These are phyloP conservation scores for Polyommatus iphigenia DNA, from an alignment of 2,888 invertebrate genomes.

Conservation along the genomic window DNA sequence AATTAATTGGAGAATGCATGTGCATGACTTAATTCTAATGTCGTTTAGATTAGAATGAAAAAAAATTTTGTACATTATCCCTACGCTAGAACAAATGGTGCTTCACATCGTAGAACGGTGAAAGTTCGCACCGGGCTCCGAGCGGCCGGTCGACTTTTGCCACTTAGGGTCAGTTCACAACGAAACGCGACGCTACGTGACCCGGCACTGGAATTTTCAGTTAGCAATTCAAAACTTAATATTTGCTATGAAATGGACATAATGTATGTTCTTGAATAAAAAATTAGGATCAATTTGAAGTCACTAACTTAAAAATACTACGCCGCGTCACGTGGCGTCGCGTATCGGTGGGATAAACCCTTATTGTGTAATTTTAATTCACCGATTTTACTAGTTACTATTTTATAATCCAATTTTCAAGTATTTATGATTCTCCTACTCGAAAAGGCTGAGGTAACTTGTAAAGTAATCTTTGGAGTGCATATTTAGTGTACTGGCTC, in stretches of 20 bases:
- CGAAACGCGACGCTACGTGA: background rate
- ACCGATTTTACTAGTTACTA: conserved; percentile 75
- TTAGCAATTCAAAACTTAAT: background rate
- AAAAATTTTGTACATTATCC: conserved; percentile 76
- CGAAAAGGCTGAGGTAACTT: conserved; percentile 78
- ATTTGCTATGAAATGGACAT: too few species aligned
- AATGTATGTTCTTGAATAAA: too few species aligned
- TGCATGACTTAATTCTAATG: conserved; percentile 70
- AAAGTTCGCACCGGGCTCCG: conserved; percentile 47
- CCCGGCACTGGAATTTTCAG: background rate
- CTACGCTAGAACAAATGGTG: conserved; percentile 81
- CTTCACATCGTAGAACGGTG: conserved; percentile 75
- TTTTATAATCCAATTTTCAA: conserved; percentile 71
- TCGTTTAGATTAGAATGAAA: conserved; percentile 71
- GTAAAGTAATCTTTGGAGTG: conserved; percentile 72
- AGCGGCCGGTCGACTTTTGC: conserved; percentile 47
- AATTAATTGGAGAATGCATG: conserved; percentile 68
- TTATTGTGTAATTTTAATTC: conserved; percentile 61
- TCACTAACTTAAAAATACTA: background rate
- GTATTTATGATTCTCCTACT: conserved; percentile 76
- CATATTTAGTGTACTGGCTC: conserved; percentile 59
- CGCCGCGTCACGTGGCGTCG: background rate
- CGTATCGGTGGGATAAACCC: background rate
- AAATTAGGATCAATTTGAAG: background rate
- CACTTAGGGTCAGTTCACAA: conserved; percentile 38